Evolutionary conservation across 2,888 invertebrate genomes (phyloP).

Genomic region (Callimorpha dominula): DNA sequence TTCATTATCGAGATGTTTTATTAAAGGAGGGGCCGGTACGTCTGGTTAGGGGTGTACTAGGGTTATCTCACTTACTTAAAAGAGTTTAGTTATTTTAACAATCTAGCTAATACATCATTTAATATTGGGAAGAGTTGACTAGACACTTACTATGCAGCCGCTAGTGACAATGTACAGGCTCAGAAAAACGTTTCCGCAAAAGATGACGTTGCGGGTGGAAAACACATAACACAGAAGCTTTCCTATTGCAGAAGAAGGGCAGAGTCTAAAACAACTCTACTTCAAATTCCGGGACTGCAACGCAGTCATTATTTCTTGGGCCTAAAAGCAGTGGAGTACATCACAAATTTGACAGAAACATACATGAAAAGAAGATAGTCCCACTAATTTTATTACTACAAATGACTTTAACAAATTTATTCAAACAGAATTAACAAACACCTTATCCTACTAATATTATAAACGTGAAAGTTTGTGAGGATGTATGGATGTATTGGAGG

Average conservation of each 20-base stretch:
- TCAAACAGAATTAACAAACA: background rate
- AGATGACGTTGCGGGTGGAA: background rate
- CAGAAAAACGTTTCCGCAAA: background rate
- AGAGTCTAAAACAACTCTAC: no score
- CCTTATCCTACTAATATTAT: no score
- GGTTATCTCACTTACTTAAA: constrained; percentile 62
- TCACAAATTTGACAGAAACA: no score
- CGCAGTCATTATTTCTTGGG: no score
- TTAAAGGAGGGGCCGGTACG: constrained; percentile 80
- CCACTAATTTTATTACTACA: no score
- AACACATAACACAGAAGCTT: background rate
- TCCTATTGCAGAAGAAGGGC: background rate
- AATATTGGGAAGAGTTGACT: background rate
- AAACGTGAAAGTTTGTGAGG: no score
- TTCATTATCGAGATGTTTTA: constrained; percentile 88
- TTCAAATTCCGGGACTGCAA: background rate
- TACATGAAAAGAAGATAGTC: no score
- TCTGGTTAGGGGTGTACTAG: constrained; percentile 71
- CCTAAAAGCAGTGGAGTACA: no score
- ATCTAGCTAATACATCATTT: background rate
- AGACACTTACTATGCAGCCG: background rate
- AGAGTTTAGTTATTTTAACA: background rate
- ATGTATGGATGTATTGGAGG: no score
- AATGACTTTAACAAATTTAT: no score
- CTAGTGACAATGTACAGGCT: background rate